A percentile compares a stretch with the other conserved stretches of the same genome.
Evolutionary conservation across 2,888 invertebrate genomes (phyloP).

Genomic region (Mechanitis messenoides): DNA sequence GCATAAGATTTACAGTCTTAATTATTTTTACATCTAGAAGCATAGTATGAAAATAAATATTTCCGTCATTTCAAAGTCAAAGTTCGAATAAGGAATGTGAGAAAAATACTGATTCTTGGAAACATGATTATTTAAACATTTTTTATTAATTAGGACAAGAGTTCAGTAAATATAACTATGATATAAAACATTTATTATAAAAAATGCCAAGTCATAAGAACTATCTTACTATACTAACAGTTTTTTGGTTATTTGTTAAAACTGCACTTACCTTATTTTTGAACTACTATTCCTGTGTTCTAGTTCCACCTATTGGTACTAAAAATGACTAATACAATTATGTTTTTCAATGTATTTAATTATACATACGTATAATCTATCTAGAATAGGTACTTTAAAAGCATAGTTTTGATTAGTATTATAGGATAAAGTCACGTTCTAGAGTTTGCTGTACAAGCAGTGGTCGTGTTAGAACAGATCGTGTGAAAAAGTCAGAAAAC

Average conservation of each 20-base stretch:
- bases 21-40: slow-evolving; percentile 26
- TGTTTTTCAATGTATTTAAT: too few species aligned
- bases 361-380: too few species aligned
- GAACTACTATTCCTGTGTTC: neutral
- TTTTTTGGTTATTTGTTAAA: slow-evolving; percentile 5
- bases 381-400: too few species aligned
- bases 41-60: slow-evolving; percentile 23
- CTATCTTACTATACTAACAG: slow-evolving; percentile 15
- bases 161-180: too few species aligned
- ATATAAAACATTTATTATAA: slow-evolving; percentile 10
- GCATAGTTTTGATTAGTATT: too few species aligned
- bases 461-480: too few species aligned
- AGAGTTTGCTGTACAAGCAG: too few species aligned
- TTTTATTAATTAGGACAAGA: neutral
- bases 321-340: too few species aligned
- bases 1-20: slow-evolving; percentile 30
- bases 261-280: neutral
- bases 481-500: too few species aligned
- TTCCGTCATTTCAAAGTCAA: slow-evolving; percentile 9
- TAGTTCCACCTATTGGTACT: too few species aligned
- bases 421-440: too few species aligned
- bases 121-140: neutral
- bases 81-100: slow-evolving; percentile 16
- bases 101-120: slow-evolving; percentile 9
- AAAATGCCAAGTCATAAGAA: slow-evolving; percentile 24